Evolutionary conservation across 2,113 vertebrate genomes (phyloP).

Genomic region (Athene cunicularia): DNA sequence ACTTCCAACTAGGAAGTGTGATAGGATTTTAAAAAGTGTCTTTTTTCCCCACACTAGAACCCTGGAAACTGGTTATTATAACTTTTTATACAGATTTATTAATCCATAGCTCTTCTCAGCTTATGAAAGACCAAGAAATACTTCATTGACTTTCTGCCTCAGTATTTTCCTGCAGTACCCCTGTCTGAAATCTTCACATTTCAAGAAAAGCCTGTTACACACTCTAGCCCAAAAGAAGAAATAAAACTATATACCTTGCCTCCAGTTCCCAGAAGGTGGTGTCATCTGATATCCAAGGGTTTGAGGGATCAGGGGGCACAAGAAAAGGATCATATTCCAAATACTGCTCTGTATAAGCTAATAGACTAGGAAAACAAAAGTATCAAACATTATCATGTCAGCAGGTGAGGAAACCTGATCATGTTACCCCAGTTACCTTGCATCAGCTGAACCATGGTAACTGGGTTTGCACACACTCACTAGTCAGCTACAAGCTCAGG

Average conservation of each 20-base stretch:
- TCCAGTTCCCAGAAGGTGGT: slow-evolving; percentile 93
- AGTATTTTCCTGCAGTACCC: background rate
- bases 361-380: slow-evolving; percentile 79
- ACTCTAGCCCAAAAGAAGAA: background rate
- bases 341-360: slow-evolving; percentile 95
- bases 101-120: background rate
- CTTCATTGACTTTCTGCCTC: background rate
- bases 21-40: background rate
- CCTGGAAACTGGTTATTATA: background rate
- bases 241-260: slow-evolving; percentile 81
- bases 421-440: background rate
- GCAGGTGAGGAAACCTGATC: background rate
- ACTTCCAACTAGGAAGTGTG: background rate
- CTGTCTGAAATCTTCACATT: background rate
- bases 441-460: background rate
- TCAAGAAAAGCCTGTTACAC: background rate
- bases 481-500: background rate
- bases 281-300: slow-evolving; percentile 95
- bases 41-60: background rate
- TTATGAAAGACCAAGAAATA: background rate
- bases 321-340: slow-evolving; percentile 97
- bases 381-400: background rate
- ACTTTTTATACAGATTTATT: background rate
- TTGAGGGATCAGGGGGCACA: slow-evolving; percentile 89
- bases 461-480: background rate